Conservation (phyloP, 2,113 vertebrate genomes). For the Zonotrichia leucophrys region DNA sequence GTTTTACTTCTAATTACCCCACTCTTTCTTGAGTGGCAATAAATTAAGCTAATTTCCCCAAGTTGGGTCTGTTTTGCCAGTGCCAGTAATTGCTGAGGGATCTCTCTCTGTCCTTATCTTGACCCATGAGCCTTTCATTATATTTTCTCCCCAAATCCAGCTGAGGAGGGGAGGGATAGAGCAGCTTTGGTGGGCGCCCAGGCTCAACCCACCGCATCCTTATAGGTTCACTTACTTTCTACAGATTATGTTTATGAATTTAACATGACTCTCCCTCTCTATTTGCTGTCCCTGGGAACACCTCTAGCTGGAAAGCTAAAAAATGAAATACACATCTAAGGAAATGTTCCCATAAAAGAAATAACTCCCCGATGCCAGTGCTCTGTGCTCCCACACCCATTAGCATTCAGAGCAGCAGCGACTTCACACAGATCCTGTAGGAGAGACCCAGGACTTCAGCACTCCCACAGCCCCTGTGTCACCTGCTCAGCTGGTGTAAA, state of each 20-base stretch:
- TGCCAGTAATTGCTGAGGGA: background rate
- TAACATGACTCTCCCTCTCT: constrained; percentile 38
- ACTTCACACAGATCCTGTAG: background rate
- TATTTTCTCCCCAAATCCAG: background rate
- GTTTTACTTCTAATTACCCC: background rate
- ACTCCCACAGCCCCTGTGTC: background rate
- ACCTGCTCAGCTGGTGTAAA: background rate
- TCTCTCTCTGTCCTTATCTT: background rate
- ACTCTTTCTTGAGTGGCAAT: background rate
- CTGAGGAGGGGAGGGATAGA: background rate
- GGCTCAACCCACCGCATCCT: background rate
- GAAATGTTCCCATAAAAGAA: constrained; percentile 50
- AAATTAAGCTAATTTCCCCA: background rate
- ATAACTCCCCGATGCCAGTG: background rate
- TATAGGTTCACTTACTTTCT: background rate
- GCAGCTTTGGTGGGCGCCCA: background rate
- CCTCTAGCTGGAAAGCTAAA: constrained; percentile 16
- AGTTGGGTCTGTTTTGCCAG: background rate
- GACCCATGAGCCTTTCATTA: background rate
- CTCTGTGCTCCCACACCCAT: background rate
- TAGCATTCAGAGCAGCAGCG: background rate
- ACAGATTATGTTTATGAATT: constrained; percentile 47
- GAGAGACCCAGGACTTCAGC: background rate
- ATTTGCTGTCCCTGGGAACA: constrained; percentile 37
- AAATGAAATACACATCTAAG: constrained; percentile 41